These are phyloP conservation scores for Drosophila rubida DNA, from an alignment of 2,888 invertebrate species.

Conservation along the genomic window DNA sequence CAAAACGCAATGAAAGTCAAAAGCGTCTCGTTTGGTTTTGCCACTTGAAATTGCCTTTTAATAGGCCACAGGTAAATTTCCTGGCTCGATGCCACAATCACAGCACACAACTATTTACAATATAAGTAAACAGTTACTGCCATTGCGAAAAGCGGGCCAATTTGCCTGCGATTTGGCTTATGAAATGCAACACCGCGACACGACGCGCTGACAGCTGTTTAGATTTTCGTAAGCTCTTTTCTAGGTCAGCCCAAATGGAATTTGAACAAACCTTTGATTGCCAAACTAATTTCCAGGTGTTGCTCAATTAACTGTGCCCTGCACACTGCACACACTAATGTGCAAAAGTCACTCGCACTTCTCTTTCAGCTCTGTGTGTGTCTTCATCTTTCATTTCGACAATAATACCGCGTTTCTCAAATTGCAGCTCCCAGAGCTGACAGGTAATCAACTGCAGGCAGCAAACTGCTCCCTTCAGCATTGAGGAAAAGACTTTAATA, in stretches of 20 bases:
- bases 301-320: constrained; percentile 28
- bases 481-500: neutral
- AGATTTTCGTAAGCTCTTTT: constrained; percentile 45
- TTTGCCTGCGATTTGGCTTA: constrained; percentile 51
- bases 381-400: constrained; percentile 61
- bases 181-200: constrained; percentile 34
- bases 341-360: constrained; percentile 51
- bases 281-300: constrained; percentile 32
- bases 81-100: constrained; percentile 59
- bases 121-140: constrained; percentile 28
- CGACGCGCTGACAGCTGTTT: constrained; percentile 18
- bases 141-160: constrained; percentile 56
- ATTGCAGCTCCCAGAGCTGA: constrained; percentile 62
- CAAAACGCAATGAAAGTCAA: constrained; percentile 56
- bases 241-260: constrained; percentile 61
- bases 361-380: constrained; percentile 1
- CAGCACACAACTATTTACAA: constrained; percentile 9
- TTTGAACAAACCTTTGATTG: constrained; percentile 22
- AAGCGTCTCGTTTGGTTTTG: constrained; percentile 36
- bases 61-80: constrained; percentile 63
- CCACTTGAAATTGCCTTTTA: constrained; percentile 61
- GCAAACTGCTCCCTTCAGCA: neutral
- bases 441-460: constrained; percentile 47
- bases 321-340: constrained; percentile 51
- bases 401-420: constrained; percentile 63